Evolutionary conservation across 1,140 invertebrate genomes (phyloP).

Genomic region (Euschistus heros): DNA sequence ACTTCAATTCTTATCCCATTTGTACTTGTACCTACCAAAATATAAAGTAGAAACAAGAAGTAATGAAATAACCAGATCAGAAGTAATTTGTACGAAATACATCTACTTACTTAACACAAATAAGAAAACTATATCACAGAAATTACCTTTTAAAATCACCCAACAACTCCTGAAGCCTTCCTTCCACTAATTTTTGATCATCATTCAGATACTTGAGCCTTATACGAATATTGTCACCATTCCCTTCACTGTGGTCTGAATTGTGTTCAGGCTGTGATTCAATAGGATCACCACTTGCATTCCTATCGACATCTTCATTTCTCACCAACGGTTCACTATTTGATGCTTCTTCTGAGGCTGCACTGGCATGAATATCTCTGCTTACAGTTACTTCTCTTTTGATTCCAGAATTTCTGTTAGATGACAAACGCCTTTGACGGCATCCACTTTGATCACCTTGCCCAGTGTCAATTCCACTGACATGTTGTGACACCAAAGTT

Average conservation of each 20-base stretch:
- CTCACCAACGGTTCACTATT: not conserved
- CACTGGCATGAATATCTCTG: not conserved
- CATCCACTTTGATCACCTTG: not conserved
- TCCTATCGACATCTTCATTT: not conserved
- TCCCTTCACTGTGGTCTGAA: not conserved
- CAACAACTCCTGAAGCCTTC: conserved; percentile 58
- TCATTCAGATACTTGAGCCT: conserved; percentile 81
- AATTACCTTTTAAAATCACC: conserved; percentile 76
- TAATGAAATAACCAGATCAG: too few species aligned
- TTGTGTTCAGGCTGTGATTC: not conserved
- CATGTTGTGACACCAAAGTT: conserved; percentile 2
- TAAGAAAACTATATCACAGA: conserved; percentile 27
- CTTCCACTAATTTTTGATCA: conserved; percentile 67
- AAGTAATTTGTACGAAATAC: too few species aligned
- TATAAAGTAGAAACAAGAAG: too few species aligned
- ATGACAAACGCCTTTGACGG: not conserved
- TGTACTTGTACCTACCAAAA: too few species aligned
- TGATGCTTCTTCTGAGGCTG: not conserved
- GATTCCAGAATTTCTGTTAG: not conserved
- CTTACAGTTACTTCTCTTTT: not conserved
- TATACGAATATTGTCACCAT: conserved; percentile 50
- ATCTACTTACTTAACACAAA: too few species aligned
- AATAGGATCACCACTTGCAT: not conserved
- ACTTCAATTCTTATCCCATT: too few species aligned
- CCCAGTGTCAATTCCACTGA: not conserved